Evolutionary conservation across 1,140 invertebrate genomes (phyloP).

Genomic region (Aradophagus sp.): DNA sequence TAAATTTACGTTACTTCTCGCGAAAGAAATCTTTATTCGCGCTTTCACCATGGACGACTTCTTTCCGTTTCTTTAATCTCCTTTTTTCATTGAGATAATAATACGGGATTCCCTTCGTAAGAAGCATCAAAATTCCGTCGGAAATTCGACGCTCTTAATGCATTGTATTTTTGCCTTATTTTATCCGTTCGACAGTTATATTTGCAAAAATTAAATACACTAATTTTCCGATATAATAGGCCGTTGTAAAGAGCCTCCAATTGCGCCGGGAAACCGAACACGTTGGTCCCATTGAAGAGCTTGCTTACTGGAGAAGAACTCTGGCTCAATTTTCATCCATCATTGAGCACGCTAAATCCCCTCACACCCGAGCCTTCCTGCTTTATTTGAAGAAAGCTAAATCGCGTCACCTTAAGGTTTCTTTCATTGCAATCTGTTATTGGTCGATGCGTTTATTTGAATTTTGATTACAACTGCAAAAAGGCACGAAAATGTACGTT

Average conservation of each 20-base stretch:
- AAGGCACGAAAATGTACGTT: too few species aligned
- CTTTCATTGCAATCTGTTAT: neutral
- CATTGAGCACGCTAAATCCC: constrained; percentile 84
- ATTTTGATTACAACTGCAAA: too few species aligned
- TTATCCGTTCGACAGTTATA: constrained; percentile 17
- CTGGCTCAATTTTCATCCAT: constrained; percentile 86
- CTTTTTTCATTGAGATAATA: too few species aligned
- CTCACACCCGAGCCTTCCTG: constrained; percentile 79
- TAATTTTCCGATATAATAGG: constrained; percentile 45
- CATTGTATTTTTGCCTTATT: too few species aligned
- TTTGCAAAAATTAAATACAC: constrained; percentile 1
- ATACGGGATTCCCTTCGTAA: too few species aligned
- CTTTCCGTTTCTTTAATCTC: too few species aligned
- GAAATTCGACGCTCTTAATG: too few species aligned
- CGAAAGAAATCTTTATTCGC: too few species aligned
- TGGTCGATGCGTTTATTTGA: too few species aligned
- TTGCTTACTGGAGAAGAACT: constrained; percentile 88
- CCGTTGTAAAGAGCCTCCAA: constrained; percentile 81
- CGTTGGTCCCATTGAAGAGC: constrained; percentile 86
- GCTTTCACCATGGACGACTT: too few species aligned
- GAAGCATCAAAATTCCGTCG: too few species aligned
- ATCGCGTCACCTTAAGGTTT: constrained; percentile 82
- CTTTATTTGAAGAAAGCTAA: constrained; percentile 80
- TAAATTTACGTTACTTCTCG: too few species aligned
- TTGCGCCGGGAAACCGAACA: constrained; percentile 86